Percentiles rank a stretch among this genome's conserved stretches.
phyloP scores from a whole-genome alignment of 2,797 vertebrate genomes.

The Sandelia bainsii region DNA sequence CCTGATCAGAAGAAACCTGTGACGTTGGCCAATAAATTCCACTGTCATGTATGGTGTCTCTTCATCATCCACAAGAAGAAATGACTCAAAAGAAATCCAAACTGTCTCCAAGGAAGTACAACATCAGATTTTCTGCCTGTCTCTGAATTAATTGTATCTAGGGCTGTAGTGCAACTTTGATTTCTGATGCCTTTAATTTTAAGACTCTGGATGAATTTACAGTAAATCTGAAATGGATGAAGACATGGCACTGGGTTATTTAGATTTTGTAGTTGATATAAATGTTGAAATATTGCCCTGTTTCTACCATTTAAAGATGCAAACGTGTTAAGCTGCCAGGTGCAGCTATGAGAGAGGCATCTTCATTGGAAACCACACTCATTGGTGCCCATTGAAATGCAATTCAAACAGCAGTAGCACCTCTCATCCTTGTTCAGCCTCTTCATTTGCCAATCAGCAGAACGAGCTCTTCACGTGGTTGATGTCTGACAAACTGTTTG shows the following conservation, averaged over 20 bases:
- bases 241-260: background rate
- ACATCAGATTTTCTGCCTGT: background rate
- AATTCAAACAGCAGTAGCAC: slow-evolving; percentile 26
- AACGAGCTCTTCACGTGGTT: slow-evolving; percentile 27
- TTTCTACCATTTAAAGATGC: slow-evolving; percentile 2
- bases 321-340: slow-evolving; percentile 10
- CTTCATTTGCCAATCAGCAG: slow-evolving; percentile 40
- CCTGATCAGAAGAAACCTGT: background rate
- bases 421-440: slow-evolving; percentile 36
- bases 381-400: slow-evolving; percentile 9
- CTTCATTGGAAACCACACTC: slow-evolving; percentile 13
- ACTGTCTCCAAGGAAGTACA: background rate
- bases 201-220: background rate
- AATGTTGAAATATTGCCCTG: background rate
- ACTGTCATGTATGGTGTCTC: background rate
- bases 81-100: background rate
- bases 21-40: background rate
- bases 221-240: background rate
- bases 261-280: background rate
- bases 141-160: background rate
- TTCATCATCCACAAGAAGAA: background rate
- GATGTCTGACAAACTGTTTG: slow-evolving; percentile 30
- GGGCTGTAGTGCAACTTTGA: background rate
- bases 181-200: too few relatives aligned
- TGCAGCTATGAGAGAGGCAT: slow-evolving; percentile 3